Conservation (phyloP, 1,140 invertebrate genomes). For the Drosophila guanche region DNA sequence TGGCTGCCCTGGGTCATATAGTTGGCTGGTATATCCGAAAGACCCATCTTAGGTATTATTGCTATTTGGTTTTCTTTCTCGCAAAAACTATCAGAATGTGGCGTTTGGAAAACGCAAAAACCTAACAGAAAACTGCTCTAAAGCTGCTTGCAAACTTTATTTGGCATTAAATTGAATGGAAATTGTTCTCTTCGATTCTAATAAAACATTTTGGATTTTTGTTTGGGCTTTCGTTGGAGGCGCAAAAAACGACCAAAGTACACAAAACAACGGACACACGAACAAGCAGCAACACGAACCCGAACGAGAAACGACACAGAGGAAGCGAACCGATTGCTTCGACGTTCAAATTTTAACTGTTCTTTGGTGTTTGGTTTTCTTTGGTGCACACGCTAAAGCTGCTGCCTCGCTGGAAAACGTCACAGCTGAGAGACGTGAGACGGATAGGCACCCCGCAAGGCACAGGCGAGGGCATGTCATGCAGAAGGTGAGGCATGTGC, state of each 20-base stretch:
- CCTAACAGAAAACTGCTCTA: slow-evolving; percentile 17
- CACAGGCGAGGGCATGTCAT: not conserved
- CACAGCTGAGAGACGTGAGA: slow-evolving; percentile 31
- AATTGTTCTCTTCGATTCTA: slow-evolving; percentile 12
- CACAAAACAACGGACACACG: slow-evolving; percentile 33
- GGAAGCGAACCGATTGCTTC: slow-evolving; percentile 21
- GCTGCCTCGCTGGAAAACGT: slow-evolving; percentile 4
- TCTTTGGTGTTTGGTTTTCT: slow-evolving; percentile 26
- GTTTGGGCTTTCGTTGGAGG: slow-evolving; percentile 26
- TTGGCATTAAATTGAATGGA: slow-evolving; percentile 39
- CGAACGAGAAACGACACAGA: slow-evolving; percentile 27
- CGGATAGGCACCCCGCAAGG: slow-evolving; percentile 11
- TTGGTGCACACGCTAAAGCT: slow-evolving; percentile 36
- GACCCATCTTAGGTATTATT: slow-evolving; percentile 58
- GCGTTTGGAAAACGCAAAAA: slow-evolving; percentile 19
- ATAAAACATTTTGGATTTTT: slow-evolving; percentile 57
- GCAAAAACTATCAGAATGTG: not conserved
- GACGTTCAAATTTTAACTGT: slow-evolving; percentile 68
- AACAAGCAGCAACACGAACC: not conserved
- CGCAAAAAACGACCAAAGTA: slow-evolving; percentile 35
- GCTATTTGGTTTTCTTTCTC: slow-evolving; percentile 18
- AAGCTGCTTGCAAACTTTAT: slow-evolving; percentile 32
- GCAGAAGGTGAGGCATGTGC: no score
- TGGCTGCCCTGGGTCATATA: slow-evolving; percentile 74
- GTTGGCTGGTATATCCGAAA: slow-evolving; percentile 77